Base-by-base conservation (phyloP, 2,888 invertebrate genomes). In the Pachymerium ferrugineum region DNA sequence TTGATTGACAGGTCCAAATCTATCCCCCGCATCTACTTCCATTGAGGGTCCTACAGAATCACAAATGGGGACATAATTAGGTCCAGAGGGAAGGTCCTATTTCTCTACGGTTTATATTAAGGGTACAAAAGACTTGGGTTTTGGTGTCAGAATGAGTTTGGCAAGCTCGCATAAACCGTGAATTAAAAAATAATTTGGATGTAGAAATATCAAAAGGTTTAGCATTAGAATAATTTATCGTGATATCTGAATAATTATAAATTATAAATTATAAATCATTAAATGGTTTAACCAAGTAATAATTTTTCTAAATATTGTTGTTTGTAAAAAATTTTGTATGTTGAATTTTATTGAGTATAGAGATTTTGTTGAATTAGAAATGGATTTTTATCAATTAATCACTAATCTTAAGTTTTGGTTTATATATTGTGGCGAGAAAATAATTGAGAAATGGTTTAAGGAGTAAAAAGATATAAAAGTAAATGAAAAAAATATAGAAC, bases 41-140 rank as follows among this genome's bases (percentile, higher is more conserved):
- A 47, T 47, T 47, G 47, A 47, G 47, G 47, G 47, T 22, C 47
- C 47, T 47, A 47, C 22, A 47, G 47, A 47, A 47, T 47, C 47
- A 47, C 47, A 47, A 47, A 47, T 47, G 47, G 47, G 47, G 47
- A 47, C 47, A 47, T 47, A 47, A 47, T 47, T 47, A 47, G 47
- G 47, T 47, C 47, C 47, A 47, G 47, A 47, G 47, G 47, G 47
- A 47, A 47, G 47, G 47, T 47, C 47, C 47, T 22, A 47, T 47
- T 47, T 47, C 47, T 47, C 16, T 16, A 22, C 47, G 47, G 47
- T 47, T 47, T 47, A 47, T 47, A 47, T 47, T 47, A 47, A 47
- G 19, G 22, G 47, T 16, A 47, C 47, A 47, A 47, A 47, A 47
- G 47, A 47, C 47, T 47, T 22, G 47, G 47, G 47, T 47, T 47